Percentiles rank a stretch among this genome's conserved stretches.
These are phyloP conservation scores for Cassiopea andromeda DNA, from an alignment of 30 jellyfish, hydroid and myxozoan species.

Conservation along the genomic window DNA sequence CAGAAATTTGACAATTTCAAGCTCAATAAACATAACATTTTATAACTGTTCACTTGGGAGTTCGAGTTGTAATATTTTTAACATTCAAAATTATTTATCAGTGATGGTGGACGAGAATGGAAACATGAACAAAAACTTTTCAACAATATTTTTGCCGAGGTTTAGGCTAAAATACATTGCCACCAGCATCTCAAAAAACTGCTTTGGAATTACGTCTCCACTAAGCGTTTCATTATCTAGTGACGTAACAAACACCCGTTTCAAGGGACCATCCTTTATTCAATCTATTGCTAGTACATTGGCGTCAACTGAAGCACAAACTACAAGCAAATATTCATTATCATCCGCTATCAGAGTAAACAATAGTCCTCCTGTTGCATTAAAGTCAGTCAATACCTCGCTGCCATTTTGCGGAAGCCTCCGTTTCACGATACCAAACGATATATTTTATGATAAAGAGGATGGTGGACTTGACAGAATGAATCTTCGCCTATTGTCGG, in stretches of 20 bases:
- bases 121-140: constrained; percentile 23
- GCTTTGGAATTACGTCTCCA: background rate
- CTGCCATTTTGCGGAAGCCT: constrained; percentile 19
- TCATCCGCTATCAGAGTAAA: constrained; percentile 10
- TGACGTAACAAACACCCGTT: background rate
- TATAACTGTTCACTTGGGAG: constrained; percentile 62
- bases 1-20: constrained; percentile 17
- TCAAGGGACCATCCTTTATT: background rate
- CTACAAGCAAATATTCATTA: background rate
- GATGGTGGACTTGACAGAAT: constrained; percentile 59
- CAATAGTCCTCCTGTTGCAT: constrained; percentile 64
- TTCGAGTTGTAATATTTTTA: background rate
- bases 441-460: constrained; percentile 51
- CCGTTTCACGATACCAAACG: constrained; percentile 55
- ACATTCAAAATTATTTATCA: background rate
- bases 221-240: background rate
- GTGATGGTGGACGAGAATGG: constrained; percentile 10
- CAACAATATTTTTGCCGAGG: constrained; percentile 9
- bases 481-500: background rate
- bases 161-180: background rate
- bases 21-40: constrained; percentile 45
- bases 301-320: background rate
- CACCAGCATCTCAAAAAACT: background rate
- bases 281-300: background rate
- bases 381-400: background rate